Base-by-base conservation (phyloP, 2,888 invertebrate species). In the Drosophila ustulata region DNA sequence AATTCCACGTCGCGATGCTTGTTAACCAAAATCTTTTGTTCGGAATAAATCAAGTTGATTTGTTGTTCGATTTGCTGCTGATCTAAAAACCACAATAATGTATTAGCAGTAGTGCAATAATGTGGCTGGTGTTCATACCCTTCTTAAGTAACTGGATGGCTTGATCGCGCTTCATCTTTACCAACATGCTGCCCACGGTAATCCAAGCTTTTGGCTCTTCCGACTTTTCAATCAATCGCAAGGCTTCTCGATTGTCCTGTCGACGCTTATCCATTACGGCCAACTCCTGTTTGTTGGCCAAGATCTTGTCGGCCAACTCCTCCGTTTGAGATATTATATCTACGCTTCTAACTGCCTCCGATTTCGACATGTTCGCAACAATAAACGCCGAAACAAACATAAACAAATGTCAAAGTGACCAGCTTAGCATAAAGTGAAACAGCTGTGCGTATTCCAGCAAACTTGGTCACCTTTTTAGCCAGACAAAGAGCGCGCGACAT, bases 1-100 rank as follows among this genome's bases (percentile, higher is more conserved):
- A 89, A 88, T 55, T 93, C 92, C 62, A 92, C 75, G 46, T 93
- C 91, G 1, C 93, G 89, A 73, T 90, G 92, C 52, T 92, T 85
- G 61, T 91, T 91, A 0, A 92, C 89, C 63, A 92, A 73, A 47
- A 90, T 66, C 67, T 92, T 92, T 69, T 93, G 93, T 6, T 93
- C 89, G 0, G 92, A 92, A 13, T 89, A 84, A 5, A 92, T 79
- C 59, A 91, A 78, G 55, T 92, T 91, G 11, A 92, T 92, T 82
- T 92, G 90, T 6, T 76, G 77, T 41, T 89, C 88, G 52, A 93
- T 92, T 79, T 90, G 84, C 7, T 77, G 53, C 75, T 91, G 92
- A 87, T 93, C 92, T 93, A 66, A 0, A 77, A 72, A 28, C n/a
- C 2, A 32, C 2, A 25, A 41, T 1, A 23, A 8, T 11, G 4